phyloP scores from a whole-genome alignment of 2,113 vertebrate species.

The Struthidea cinerea region DNA sequence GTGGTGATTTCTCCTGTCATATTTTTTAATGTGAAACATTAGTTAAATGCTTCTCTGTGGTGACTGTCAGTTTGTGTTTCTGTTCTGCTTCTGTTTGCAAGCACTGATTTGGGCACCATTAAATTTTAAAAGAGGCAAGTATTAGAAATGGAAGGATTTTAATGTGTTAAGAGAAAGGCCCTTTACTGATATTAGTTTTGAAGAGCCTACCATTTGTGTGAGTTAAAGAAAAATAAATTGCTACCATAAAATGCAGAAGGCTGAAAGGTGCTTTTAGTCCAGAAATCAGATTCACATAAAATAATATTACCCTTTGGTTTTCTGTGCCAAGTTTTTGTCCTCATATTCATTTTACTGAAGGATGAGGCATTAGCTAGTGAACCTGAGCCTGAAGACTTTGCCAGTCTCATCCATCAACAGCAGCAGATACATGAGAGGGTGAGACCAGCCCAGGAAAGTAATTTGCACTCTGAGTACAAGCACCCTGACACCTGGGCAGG shows the following conservation, averaged over 20 bases:
- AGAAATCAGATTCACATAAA: neutral
- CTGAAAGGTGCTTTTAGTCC: conserved; percentile 18
- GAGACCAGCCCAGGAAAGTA: neutral
- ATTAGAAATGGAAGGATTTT: conserved; percentile 2
- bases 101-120: neutral
- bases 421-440: neutral
- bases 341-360: neutral
- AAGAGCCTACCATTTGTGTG: neutral
- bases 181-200: conserved; percentile 19
- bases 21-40: neutral
- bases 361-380: neutral
- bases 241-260: neutral
- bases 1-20: neutral
- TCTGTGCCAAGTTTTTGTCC: conserved; percentile 5
- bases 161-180: conserved; percentile 17
- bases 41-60: neutral
- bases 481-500: neutral
- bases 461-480: neutral
- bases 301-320: neutral
- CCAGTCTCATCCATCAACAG: neutral
- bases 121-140: neutral
- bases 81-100: neutral
- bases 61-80: neutral
- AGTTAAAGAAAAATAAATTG: conserved; percentile 26
- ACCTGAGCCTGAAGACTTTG: neutral